These are phyloP conservation scores for Agrypnia vestita DNA, from an alignment of 1,140 invertebrate genomes.

Conservation along the genomic window DNA sequence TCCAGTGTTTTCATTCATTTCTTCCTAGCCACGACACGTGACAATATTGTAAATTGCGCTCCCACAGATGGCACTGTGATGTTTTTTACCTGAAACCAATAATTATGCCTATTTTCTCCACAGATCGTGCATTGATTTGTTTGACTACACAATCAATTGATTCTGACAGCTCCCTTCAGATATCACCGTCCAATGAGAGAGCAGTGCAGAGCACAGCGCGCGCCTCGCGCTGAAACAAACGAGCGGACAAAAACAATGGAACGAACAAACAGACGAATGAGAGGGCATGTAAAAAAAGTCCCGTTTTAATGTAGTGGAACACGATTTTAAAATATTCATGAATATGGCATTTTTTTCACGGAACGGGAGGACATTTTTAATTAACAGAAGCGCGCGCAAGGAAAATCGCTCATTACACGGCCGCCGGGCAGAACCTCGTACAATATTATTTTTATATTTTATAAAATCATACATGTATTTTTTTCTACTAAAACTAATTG, in stretches of 20 bases:
- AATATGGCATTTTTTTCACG: conserved; percentile 49
- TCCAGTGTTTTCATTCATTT: no score
- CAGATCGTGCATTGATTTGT: no score
- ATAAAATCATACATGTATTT: not conserved
- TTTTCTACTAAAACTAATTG: not conserved
- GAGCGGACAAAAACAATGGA: conserved; percentile 34
- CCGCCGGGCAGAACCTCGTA: conserved; percentile 5
- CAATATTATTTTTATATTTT: not conserved
- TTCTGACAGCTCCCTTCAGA: no score
- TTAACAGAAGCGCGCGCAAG: conserved; percentile 53
- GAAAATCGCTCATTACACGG: conserved; percentile 42
- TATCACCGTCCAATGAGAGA: no score
- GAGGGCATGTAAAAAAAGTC: conserved; percentile 30
- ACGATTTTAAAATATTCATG: conserved; percentile 54
- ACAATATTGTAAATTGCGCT: no score
- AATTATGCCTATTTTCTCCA: no score
- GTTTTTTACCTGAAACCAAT: no score
- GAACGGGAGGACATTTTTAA: conserved; percentile 49
- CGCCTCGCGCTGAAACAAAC: not conserved
- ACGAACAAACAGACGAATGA: conserved; percentile 32
- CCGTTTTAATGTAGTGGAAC: conserved; percentile 52
- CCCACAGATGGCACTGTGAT: no score
- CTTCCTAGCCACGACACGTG: no score
- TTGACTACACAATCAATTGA: no score
- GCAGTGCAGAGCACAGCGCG: no score